These are phyloP conservation scores for Globicephala melas DNA, from an alignment of 2,113 vertebrate species.

Conservation along the genomic window DNA sequence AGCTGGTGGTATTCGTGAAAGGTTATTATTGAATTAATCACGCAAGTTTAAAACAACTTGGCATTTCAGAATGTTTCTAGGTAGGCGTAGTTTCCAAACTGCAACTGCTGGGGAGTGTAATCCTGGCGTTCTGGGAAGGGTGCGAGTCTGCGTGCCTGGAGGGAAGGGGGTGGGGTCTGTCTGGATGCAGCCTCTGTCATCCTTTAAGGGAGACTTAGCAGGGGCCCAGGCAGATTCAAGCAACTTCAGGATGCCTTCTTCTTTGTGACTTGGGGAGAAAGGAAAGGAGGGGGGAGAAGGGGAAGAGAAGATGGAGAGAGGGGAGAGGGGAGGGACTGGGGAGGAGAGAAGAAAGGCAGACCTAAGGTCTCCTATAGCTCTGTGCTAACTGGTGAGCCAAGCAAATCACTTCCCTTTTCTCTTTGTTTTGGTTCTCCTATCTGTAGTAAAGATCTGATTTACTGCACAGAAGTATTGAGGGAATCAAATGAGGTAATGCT, in stretches of 20 bases:
- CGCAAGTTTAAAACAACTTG: constrained; percentile 77
- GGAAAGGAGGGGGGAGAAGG: neutral
- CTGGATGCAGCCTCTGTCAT: neutral
- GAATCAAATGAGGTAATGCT: neutral
- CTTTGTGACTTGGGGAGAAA: neutral
- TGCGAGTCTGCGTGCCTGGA: neutral
- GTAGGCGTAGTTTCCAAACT: constrained; percentile 74
- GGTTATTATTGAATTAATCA: constrained; percentile 80
- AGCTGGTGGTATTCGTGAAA: constrained; percentile 78
- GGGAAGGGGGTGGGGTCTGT: neutral
- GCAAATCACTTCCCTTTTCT: neutral
- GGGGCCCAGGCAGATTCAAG: neutral
- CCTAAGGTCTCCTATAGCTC: neutral
- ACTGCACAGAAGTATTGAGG: neutral
- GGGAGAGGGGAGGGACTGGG: neutral
- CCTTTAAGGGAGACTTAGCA: neutral
- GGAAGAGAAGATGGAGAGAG: neutral
- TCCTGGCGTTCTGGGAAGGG: constrained; percentile 4
- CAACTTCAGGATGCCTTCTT: neutral
- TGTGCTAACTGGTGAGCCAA: neutral
- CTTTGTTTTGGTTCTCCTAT: neutral
- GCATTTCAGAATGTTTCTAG: constrained; percentile 78
- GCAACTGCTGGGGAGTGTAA: constrained; percentile 41
- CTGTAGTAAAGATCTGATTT: neutral
- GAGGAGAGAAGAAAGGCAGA: rapidly evolving